These are phyloP conservation scores for Dicyrtomina minuta DNA, from an alignment of 2,888 invertebrate genomes.

Conservation along the genomic window DNA sequence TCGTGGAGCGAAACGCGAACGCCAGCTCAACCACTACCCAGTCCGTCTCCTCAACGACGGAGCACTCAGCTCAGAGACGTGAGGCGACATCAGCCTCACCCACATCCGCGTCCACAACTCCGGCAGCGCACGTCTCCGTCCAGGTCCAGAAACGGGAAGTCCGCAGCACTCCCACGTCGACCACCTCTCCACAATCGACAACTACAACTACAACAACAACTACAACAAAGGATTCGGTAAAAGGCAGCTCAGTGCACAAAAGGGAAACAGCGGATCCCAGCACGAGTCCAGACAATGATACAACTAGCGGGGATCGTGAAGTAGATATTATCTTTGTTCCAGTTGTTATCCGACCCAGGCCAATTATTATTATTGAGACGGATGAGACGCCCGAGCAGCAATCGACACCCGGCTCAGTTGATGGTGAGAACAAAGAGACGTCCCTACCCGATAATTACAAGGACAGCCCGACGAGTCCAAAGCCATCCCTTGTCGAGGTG, in stretches of 20 bases:
- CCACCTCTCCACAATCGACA: not conserved
- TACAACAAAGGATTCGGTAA: not conserved
- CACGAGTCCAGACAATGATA: too few species aligned
- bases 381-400: not conserved
- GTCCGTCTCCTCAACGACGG: too few species aligned
- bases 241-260: not conserved
- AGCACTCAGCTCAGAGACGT: too few species aligned
- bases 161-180: too few species aligned
- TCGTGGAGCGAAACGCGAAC: too few species aligned
- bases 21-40: too few species aligned
- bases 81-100: too few species aligned
- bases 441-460: not conserved
- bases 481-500: not conserved
- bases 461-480: not conserved
- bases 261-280: not conserved
- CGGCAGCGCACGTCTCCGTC: too few species aligned
- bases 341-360: not conserved
- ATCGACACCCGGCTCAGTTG: not conserved
- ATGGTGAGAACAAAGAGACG: not conserved
- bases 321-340: slow-evolving; percentile 14
- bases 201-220: not conserved
- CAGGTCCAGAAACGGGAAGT: slow-evolving; percentile 1
- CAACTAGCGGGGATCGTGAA: not conserved
- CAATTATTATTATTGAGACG: slow-evolving; percentile 12
- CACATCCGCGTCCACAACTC: too few species aligned